Evolutionary conservation across 2,797 vertebrate genomes (phyloP).

Genomic region (Sciaenops ocellatus): DNA sequence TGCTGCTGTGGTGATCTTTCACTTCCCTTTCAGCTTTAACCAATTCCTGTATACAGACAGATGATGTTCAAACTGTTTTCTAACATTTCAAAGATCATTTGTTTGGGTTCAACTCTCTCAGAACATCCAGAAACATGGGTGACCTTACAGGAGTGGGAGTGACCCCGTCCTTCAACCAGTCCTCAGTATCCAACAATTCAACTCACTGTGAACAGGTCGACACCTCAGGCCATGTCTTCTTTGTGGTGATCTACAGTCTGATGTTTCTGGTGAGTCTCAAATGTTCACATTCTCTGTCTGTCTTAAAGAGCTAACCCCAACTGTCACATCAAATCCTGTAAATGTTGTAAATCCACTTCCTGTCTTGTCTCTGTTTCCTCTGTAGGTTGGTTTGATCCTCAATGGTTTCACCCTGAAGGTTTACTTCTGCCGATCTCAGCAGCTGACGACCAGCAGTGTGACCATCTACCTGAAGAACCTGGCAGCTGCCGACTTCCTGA

Average conservation of each 20-base stretch:
- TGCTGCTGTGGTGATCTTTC: not conserved
- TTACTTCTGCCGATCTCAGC: constrained; percentile 72
- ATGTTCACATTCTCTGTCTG: not conserved
- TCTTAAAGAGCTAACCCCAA: not conserved
- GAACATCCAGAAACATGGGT: constrained; percentile 6
- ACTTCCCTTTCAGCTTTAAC: not conserved
- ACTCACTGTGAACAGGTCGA: not conserved
- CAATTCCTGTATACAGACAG: not conserved
- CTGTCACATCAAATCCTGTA: not conserved
- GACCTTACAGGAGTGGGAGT: rapidly evolving
- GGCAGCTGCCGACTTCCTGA: constrained; percentile 78
- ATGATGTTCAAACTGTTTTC: not conserved
- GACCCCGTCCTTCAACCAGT: not conserved
- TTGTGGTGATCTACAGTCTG: constrained; percentile 65
- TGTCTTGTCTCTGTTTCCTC: too few relatives aligned
- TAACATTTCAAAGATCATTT: too few relatives aligned
- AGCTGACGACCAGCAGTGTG: constrained; percentile 57
- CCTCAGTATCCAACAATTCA: not conserved
- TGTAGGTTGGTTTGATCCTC: constrained; percentile 73
- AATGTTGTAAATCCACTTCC: too few relatives aligned
- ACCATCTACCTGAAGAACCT: constrained; percentile 84
- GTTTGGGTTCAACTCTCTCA: not conserved
- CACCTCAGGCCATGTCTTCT: constrained; percentile 17
- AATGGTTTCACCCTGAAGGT: constrained; percentile 79
- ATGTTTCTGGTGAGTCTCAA: constrained; percentile 72